Percentiles rank a stretch among this genome's conserved stretches.
Conservation (phyloP, 2,797 vertebrate species). For the Rhadinocentrus ornatus region DNA sequence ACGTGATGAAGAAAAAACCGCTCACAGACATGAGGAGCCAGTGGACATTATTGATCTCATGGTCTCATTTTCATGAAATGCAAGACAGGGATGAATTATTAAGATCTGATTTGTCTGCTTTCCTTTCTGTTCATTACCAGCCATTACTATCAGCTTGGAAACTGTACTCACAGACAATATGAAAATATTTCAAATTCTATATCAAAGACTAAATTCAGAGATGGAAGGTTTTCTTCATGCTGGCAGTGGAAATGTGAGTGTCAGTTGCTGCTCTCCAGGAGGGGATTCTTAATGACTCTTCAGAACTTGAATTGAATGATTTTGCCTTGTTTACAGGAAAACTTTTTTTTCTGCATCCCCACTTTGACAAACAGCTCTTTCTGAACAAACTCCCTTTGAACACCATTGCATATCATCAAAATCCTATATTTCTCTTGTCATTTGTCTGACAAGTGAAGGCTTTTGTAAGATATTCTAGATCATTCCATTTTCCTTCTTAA, state of each 20-base stretch:
- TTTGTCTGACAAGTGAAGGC: constrained; percentile 27
- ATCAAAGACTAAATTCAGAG: not conserved
- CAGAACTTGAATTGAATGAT: constrained; percentile 32
- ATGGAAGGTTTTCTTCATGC: not conserved
- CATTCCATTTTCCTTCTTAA: constrained; percentile 42
- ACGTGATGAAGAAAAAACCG: constrained; percentile 16
- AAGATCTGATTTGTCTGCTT: constrained; percentile 45
- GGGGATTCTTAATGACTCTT: not conserved
- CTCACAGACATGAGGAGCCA: constrained; percentile 24
- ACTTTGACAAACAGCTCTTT: constrained; percentile 20
- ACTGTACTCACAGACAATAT: not conserved
- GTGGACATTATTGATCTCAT: constrained; percentile 57
- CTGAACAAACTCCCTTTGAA: constrained; percentile 27
- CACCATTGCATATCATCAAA: constrained; percentile 29
- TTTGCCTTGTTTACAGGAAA: constrained; percentile 43
- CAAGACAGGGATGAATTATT: constrained; percentile 68
- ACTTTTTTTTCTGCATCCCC: constrained; percentile 6
- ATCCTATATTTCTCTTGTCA: constrained; percentile 42
- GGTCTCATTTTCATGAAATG: constrained; percentile 65
- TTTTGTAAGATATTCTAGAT: constrained; percentile 24
- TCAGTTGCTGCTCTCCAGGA: constrained; percentile 6
- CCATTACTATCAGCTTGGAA: not conserved
- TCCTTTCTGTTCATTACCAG: constrained; percentile 13
- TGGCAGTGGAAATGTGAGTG: not conserved
- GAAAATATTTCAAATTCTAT: not conserved